Evolutionary conservation across 2,113 vertebrate genomes (phyloP).

Genomic region (Tiliqua scincoides): DNA sequence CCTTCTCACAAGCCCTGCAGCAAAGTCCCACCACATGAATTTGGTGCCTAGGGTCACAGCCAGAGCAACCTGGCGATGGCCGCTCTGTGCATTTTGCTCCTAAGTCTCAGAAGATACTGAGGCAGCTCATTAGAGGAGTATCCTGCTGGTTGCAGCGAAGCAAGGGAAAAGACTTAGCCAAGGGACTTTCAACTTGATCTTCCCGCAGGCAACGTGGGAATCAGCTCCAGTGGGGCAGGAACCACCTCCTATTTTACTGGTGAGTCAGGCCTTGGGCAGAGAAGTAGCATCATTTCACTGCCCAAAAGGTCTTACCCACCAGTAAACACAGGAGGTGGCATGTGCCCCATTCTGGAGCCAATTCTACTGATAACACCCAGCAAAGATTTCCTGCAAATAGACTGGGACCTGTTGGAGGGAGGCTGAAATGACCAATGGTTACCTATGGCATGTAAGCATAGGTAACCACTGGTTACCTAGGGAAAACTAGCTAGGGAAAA

Average conservation of each 20-base stretch:
- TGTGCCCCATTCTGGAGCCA: background rate
- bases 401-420: background rate
- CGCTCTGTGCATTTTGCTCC: background rate
- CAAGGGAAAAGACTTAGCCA: background rate
- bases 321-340: background rate
- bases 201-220: background rate
- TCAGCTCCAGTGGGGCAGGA: too few relatives aligned
- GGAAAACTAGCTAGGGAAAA: background rate
- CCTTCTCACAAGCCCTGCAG: background rate
- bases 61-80: background rate
- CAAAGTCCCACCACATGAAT: background rate
- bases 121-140: slow-evolving; percentile 6
- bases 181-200: background rate
- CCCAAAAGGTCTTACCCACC: background rate
- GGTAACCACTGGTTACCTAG: background rate
- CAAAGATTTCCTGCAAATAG: background rate
- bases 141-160: background rate
- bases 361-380: too few relatives aligned
- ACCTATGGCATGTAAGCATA: background rate
- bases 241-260: too few relatives aligned
- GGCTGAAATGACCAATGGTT: too few relatives aligned
- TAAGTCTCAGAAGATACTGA: background rate
- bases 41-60: background rate
- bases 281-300: background rate
- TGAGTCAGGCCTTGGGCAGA: too few relatives aligned